Base-by-base conservation (phyloP, 1,140 invertebrate species). In the Cyclargus thomasi region DNA sequence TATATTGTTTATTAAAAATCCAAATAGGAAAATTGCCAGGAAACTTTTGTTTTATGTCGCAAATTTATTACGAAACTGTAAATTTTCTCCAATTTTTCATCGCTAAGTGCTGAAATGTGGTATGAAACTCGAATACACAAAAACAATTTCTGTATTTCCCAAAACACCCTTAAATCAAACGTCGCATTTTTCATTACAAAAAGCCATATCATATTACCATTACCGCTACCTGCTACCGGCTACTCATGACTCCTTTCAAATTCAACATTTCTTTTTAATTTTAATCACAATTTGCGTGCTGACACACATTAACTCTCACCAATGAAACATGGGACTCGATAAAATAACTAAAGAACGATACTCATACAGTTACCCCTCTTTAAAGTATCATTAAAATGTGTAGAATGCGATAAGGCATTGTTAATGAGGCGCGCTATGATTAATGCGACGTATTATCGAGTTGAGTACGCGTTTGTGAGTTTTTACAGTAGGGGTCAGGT, bases 221-320 rank as follows among this genome's bases (percentile, higher is more conserved):
- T 36, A 53, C 55, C 35, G 65, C 35, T 59, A 66, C 22, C 65
- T 57, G 57, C 57, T 66, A 66, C 67, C 23, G 67, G 39, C 29
- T 70, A 63, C 70, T 71, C 62, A 71, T 62, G 66, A 71, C 65
- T 64, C 69, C 64, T 20, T 35, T 53, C 70, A 67, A 69, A 74
- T 53, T 47, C 23, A 64, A 63, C 80, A 84, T 85, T 86, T 85
- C 64, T 81, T 86, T 85, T 85, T 86, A 86, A 86, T 86, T 86
- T 83, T 84, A 83, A 85, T 83, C 77, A 80, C 74, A 73, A 71
- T 68, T 85, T 69, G 84, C 84, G 84, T 86, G 84, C 76, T 69
- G 70, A 79, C 81, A 82, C 64, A 86, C 84, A 85, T 86, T 86
- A 82, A 81, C 66, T 74, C 73, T 74, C 68, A 71, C 73, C 73